Conservation (phyloP, 2,888 invertebrate genomes). For the Pocota personata region DNA sequence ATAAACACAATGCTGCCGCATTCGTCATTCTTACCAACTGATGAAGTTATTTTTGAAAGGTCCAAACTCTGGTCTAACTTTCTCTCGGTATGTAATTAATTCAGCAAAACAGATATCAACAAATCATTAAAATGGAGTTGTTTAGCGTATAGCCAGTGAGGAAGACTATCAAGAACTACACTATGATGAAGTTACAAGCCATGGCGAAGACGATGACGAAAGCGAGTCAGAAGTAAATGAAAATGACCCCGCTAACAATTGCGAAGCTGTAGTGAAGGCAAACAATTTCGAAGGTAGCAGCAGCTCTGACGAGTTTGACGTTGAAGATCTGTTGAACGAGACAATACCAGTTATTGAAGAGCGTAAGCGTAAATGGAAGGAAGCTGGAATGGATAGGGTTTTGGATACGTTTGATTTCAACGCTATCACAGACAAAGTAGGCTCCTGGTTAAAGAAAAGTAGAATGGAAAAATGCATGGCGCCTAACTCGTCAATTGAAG, state of each 20-base stretch:
- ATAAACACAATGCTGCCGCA: not conserved
- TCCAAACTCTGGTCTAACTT: constrained; percentile 78
- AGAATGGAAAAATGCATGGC: not conserved
- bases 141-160: not conserved
- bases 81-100: constrained; percentile 75
- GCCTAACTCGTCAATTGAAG: not conserved
- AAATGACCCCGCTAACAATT: constrained; percentile 16
- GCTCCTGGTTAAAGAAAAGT: constrained; percentile 77
- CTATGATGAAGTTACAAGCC: constrained; percentile 9
- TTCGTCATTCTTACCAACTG: not conserved
- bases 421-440: constrained; percentile 79
- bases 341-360: constrained; percentile 79
- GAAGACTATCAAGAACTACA: constrained; percentile 48
- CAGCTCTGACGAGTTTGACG: constrained; percentile 35
- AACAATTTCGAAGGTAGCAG: constrained; percentile 36
- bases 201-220: constrained; percentile 41
- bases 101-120: not conserved
- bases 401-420: constrained; percentile 79
- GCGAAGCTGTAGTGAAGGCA: constrained; percentile 9
- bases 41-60: constrained; percentile 76
- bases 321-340: constrained; percentile 77
- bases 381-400: constrained; percentile 78
- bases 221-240: not conserved
- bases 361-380: constrained; percentile 78
- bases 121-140: constrained; percentile 44